Base-by-base conservation (phyloP, 2,888 invertebrate genomes). In the Sclerodermus sp. region DNA sequence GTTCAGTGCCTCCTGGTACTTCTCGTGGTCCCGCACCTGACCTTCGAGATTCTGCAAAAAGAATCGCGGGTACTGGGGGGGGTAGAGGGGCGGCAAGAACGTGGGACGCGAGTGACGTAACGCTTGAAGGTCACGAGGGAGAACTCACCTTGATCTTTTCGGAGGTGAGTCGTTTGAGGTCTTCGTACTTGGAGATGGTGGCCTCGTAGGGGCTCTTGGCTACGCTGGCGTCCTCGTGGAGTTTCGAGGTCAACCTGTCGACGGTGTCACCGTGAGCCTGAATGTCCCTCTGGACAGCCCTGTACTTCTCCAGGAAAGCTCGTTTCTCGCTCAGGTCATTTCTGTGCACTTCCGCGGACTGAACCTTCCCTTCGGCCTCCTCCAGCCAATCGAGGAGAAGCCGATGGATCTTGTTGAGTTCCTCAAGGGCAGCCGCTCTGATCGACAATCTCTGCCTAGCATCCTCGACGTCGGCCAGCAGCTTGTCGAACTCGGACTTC, bases 241-340 rank as follows among this genome's bases (percentile, higher is more conserved):
- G 79, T 64, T 90, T 89, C 30, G 83, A 81, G 64, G 89, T 90
- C 6, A 95, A 80, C 68, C 88, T 88, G 57, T 89, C 88, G 0
- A 93, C 85, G 29, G 89, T 82, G 55, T 93, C 93, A 47, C 82
- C 86, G 62, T 94, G 92, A 0, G 88, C 86, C 50, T 85, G 85
- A 39, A 93, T 87, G 67, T 96, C 95, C 57, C 92, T 85, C 63
- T 89, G 88, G 44, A 93, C 84, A 0, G 88, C 86, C 70, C 87
- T 90, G 77, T 90, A 90, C 76, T 94, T 96, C 74, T 96, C 96
- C 15, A 95, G 74, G 38, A 90, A 87, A 0, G 93, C 89, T 63
- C 91, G 88, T 79, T 96, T 96, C 73, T 96, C 96, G 45, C 93
- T 91, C 1, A 96, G 80, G 73, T 96, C 95, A 66, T 92, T 90